A percentile compares a stretch with the other conserved stretches of the same genome.
Conservation (phyloP, 2,113 vertebrate species). For the Perognathus longimembris region DNA sequence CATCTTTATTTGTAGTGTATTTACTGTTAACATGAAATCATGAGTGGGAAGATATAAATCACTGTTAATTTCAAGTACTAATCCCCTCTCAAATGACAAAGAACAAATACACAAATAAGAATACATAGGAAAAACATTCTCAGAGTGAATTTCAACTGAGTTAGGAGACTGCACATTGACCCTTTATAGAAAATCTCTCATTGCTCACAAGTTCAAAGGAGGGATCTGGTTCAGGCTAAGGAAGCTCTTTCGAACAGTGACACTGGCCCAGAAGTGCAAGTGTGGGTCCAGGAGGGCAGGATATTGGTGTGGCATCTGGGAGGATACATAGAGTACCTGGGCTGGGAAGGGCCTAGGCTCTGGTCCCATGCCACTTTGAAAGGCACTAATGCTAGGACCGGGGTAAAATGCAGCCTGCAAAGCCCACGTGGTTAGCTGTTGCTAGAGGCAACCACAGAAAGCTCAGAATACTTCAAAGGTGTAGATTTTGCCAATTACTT, state of each 20-base stretch:
- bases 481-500: not conserved
- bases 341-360: not conserved
- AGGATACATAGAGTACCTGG: not conserved
- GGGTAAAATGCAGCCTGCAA: not conserved
- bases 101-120: not conserved
- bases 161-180: not conserved
- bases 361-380: not conserved
- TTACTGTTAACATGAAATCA: not conserved
- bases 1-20: not conserved
- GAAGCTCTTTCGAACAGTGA: not conserved
- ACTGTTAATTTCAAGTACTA: not conserved
- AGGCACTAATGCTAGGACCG: not conserved
- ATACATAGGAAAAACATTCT: constrained; percentile 1
- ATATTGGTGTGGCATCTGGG: accelerated
- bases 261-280: not conserved
- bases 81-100: not conserved
- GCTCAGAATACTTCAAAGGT: not conserved
- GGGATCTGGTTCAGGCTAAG: not conserved
- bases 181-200: not conserved
- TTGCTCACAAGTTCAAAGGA: not conserved
- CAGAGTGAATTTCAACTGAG: not conserved
- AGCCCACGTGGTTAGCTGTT: not conserved
- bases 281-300: not conserved
- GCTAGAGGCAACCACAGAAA: constrained; percentile 18
- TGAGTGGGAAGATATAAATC: constrained; percentile 31